phyloP scores from a whole-genome alignment of 92 coral and sea anemone species.

The Isaurus tuberculatus region DNA sequence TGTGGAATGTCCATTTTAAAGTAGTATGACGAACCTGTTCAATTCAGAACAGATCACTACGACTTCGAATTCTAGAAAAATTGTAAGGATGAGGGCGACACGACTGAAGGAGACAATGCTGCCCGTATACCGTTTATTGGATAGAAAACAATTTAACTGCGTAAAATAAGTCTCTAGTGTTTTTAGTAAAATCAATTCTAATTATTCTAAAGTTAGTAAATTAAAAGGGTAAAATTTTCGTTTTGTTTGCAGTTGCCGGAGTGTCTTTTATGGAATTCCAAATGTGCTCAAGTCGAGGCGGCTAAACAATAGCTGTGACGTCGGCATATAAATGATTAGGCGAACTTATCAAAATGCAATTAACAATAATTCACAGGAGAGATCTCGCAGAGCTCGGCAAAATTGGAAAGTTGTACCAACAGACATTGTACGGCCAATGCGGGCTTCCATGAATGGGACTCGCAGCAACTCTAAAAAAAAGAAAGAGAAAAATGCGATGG shows the following conservation, averaged over 20 bases:
- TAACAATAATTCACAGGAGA: conserved; percentile 34
- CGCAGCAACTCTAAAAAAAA: neutral
- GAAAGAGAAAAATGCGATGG: conserved; percentile 21
- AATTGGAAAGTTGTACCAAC: conserved; percentile 69
- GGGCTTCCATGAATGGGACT: conserved; percentile 61
- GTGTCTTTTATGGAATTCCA: neutral
- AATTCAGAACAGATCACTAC: too few relatives aligned
- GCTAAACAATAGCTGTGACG: conserved; percentile 28
- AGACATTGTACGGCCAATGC: conserved; percentile 58
- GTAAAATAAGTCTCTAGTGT: neutral
- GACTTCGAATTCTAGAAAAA: too few relatives aligned
- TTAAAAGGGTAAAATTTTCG: neutral
- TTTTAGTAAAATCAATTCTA: neutral
- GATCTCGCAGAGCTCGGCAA: conserved; percentile 31
- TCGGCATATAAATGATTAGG: conserved; percentile 47
- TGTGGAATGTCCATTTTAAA: too few relatives aligned
- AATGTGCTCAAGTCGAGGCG: conserved; percentile 44
- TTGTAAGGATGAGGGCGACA: too few relatives aligned
- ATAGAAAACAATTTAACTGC: too few relatives aligned
- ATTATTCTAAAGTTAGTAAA: neutral
- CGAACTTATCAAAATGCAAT: conserved; percentile 67
- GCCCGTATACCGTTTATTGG: too few relatives aligned
- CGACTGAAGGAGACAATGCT: too few relatives aligned
- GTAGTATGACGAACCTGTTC: too few relatives aligned
- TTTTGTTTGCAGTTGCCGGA: neutral